phyloP scores from a whole-genome alignment of 1,140 invertebrate genomes.

The Heliconius melpomene region DNA sequence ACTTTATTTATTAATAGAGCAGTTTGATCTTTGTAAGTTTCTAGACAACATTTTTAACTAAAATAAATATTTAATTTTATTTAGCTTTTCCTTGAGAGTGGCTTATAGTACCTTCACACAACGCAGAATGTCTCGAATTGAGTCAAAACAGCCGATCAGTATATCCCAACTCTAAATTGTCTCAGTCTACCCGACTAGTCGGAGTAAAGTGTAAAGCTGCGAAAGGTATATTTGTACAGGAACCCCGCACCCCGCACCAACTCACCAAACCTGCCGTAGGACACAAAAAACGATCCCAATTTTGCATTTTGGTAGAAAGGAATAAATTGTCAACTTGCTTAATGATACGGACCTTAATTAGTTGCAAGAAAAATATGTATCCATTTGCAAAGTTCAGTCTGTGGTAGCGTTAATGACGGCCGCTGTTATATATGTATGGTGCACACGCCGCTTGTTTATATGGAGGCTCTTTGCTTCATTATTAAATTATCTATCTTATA shows the following conservation, averaged over 20 bases:
- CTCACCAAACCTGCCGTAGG: not conserved
- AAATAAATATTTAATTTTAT: no score
- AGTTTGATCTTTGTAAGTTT: no score
- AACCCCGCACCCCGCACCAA: not conserved
- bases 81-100: no score
- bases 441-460: not conserved
- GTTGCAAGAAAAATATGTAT: slow-evolving; percentile 14
- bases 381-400: slow-evolving; percentile 1
- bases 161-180: no score
- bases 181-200: no score
- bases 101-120: no score
- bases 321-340: slow-evolving; percentile 4
- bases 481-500: not conserved
- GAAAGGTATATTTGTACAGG: no score
- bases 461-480: not conserved
- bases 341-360: slow-evolving; percentile 12
- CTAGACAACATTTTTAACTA: no score
- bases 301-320: not conserved
- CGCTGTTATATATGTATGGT: not conserved
- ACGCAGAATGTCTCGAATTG: no score
- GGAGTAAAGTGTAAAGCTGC: not conserved
- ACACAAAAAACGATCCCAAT: not conserved
- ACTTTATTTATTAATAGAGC: no score
- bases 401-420: not conserved
- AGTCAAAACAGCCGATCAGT: no score